phyloP scores from a whole-genome alignment of 2,888 invertebrate species.

The Lagria hirta region DNA sequence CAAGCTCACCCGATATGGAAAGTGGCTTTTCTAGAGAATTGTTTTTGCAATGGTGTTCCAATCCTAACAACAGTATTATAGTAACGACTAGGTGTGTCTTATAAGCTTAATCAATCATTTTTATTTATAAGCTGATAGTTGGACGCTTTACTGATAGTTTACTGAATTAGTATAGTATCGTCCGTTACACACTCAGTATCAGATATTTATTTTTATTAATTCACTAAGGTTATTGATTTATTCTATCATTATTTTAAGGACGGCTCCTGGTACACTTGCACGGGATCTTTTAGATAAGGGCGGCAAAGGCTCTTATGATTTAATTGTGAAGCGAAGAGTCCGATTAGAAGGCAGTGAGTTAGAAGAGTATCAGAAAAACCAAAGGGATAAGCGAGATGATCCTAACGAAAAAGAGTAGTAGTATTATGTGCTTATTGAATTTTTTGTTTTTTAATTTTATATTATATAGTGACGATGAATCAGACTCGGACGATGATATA shows the following conservation, averaged over 20 bases:
- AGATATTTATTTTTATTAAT: no score
- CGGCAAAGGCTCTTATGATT: constrained; percentile 69
- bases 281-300: constrained; percentile 78
- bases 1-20: constrained; percentile 94
- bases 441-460: constrained; percentile 9
- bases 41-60: constrained; percentile 91
- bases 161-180: no score
- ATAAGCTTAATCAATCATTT: no score
- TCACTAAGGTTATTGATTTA: no score
- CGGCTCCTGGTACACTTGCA: constrained; percentile 78
- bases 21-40: constrained; percentile 93
- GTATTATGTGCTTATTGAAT: constrained; percentile 13
- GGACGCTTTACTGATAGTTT: no score
- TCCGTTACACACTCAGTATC: no score
- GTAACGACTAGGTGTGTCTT: constrained; percentile 75
- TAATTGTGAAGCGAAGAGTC: constrained; percentile 70
- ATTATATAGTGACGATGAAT: constrained; percentile 67
- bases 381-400: constrained; percentile 57
- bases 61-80: constrained; percentile 91
- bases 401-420: constrained; percentile 46
- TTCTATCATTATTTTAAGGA: constrained; percentile 55
- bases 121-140: no score
- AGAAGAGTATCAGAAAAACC: constrained; percentile 71
- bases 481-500: constrained; percentile 81
- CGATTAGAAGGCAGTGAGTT: constrained; percentile 76